Percentiles rank a stretch among this genome's conserved stretches.
Conservation (phyloP, 1,140 invertebrate species). For the Diprion similis region DNA sequence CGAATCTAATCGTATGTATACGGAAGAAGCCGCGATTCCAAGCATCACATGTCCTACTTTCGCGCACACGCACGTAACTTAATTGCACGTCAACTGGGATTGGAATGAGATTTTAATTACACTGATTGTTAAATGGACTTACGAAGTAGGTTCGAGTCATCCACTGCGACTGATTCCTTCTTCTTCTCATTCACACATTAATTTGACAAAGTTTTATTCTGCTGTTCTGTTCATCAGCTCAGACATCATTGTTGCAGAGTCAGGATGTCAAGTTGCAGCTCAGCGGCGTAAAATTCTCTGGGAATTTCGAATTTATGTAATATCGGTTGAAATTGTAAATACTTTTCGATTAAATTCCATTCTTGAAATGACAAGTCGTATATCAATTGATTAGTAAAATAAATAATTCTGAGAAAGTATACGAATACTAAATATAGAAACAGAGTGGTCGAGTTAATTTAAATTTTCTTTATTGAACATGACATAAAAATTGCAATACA, state of each 20-base stretch:
- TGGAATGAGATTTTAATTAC: not conserved
- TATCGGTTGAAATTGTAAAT: not conserved
- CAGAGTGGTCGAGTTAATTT: slow-evolving; percentile 4
- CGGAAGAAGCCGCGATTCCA: too few relatives aligned
- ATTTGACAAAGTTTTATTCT: too few relatives aligned
- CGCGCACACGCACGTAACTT: not conserved
- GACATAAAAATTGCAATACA: slow-evolving; percentile 56
- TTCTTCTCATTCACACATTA: too few relatives aligned
- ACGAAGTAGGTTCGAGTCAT: too few relatives aligned
- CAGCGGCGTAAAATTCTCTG: too few relatives aligned
- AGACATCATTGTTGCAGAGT: too few relatives aligned
- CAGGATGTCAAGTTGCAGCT: too few relatives aligned
- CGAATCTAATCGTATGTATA: too few relatives aligned
- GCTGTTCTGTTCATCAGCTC: too few relatives aligned
- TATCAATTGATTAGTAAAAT: not conserved
- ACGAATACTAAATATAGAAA: not conserved
- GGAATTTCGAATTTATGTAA: not conserved
- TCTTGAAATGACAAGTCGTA: not conserved
- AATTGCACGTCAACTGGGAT: not conserved
- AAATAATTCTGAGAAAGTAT: not conserved
- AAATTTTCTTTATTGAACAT: slow-evolving; percentile 57
- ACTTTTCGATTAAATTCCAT: not conserved
- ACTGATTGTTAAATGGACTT: not conserved
- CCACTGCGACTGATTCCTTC: too few relatives aligned
- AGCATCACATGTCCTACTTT: not conserved